A percentile compares a stretch with the other conserved stretches of the same genome.
Evolutionary conservation across 2,888 invertebrate species (phyloP).

Genomic region (Epicampocera succincta): DNA sequence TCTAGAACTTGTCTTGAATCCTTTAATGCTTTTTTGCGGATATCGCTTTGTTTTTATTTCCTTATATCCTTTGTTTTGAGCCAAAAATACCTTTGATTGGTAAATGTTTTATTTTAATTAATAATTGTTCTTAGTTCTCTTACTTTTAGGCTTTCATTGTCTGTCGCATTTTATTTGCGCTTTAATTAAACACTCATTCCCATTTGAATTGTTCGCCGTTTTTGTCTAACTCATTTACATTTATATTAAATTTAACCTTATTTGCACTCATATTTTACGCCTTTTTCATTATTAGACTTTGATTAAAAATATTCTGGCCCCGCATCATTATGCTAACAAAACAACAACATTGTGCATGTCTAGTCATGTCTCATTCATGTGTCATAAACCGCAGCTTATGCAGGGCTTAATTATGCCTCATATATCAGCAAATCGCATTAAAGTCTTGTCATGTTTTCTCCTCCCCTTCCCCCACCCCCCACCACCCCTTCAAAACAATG

Average conservation of each 20-base stretch:
- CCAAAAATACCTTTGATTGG: no score
- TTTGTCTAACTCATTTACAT: conserved; percentile 58
- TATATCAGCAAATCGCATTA: conserved; percentile 77
- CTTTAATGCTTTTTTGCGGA: no score
- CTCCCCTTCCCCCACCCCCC: neutral
- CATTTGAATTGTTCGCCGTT: neutral
- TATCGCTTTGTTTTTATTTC: no score
- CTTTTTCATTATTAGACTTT: conserved; percentile 57
- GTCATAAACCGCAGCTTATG: conserved; percentile 76
- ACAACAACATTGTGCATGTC: conserved; percentile 61
- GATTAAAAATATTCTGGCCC: conserved; percentile 41
- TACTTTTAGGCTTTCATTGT: no score
- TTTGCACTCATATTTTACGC: conserved; percentile 58
- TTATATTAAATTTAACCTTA: conserved; percentile 63
- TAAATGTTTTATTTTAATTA: no score
- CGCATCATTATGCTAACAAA: conserved; percentile 23
- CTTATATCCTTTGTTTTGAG: no score
- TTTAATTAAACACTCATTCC: neutral
- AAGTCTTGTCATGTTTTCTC: conserved; percentile 22
- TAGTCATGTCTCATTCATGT: conserved; percentile 60
- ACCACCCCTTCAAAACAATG: neutral
- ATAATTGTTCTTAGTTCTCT: no score
- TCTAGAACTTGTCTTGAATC: no score
- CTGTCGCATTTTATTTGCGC: neutral
- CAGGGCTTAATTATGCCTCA: conserved; percentile 80